Conservation (phyloP, 2,888 invertebrate species). For the Tanytarsus gracilentus region DNA sequence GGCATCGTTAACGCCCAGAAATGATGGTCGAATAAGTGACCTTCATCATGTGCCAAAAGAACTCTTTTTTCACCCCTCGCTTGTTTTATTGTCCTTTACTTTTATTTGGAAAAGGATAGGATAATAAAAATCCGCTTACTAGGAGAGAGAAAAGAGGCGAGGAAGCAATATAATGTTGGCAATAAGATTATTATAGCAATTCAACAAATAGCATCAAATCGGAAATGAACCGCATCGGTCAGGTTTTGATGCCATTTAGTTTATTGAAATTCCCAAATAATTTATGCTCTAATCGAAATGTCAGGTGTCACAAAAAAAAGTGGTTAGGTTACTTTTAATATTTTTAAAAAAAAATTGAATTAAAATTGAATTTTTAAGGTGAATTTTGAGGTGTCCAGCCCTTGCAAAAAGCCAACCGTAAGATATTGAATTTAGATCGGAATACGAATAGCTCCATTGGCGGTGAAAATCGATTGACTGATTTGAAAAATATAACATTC, state of each 20-base stretch:
- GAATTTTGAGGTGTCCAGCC: not conserved
- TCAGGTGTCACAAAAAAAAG: conserved; percentile 11
- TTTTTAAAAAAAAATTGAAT: not conserved
- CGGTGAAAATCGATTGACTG: conserved; percentile 15
- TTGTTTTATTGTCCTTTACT: not conserved
- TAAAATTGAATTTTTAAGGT: not conserved
- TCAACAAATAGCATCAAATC: not conserved
- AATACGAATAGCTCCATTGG: too few species aligned
- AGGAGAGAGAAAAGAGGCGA: not conserved
- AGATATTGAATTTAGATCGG: too few species aligned
- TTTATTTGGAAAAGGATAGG: not conserved
- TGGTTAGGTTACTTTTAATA: not conserved
- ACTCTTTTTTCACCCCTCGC: conserved; percentile 5
- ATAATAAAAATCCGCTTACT: conserved; percentile 14
- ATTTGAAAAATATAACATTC: conserved; percentile 25
- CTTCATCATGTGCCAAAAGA: conserved; percentile 14
- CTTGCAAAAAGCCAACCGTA: too few species aligned
- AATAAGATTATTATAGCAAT: too few species aligned
- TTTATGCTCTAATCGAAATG: conserved; percentile 26
- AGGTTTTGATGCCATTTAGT: conserved; percentile 11
- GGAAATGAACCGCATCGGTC: not conserved
- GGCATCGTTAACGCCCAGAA: not conserved
- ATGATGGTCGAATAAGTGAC: conserved; percentile 3
- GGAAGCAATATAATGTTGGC: too few species aligned
- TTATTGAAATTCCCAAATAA: conserved; percentile 24